Evolutionary conservation across 2,888 invertebrate genomes (phyloP).

Genomic region (Tetramorium bicarinatum): DNA sequence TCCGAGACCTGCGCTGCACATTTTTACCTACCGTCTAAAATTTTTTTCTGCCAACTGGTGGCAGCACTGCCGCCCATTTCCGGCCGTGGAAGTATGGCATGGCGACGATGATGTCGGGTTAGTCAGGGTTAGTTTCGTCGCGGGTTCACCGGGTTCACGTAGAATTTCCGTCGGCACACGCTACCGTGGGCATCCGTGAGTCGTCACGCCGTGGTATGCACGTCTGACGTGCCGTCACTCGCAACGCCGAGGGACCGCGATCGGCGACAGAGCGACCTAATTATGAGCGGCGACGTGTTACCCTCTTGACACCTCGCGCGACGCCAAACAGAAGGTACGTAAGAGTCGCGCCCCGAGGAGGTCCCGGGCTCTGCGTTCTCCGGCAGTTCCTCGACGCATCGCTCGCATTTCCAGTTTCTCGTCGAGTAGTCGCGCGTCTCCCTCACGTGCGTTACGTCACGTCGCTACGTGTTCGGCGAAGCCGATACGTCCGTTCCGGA

Average conservation of each 20-base stretch:
- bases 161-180: not conserved
- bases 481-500: constrained; percentile 12
- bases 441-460: constrained; percentile 66
- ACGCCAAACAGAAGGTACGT: constrained; percentile 78
- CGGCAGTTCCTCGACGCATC: too few species aligned
- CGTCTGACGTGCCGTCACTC: constrained; percentile 29
- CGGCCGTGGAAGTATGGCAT: constrained; percentile 53
- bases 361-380: not conserved
- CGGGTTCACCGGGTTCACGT: not conserved
- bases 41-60: too few species aligned
- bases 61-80: constrained; percentile 59
- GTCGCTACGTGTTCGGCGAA: constrained; percentile 60
- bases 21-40: too few species aligned
- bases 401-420: too few species aligned
- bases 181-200: not conserved
- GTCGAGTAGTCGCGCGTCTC: not conserved
- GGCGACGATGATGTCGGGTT: not conserved
- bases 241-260: constrained; percentile 22
- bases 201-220: not conserved
- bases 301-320: constrained; percentile 81
- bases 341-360: not conserved
- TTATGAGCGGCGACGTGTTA: constrained; percentile 83
- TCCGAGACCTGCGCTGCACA: too few species aligned
- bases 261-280: constrained; percentile 68
- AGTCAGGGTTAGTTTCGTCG: not conserved